Evolutionary conservation across 2,888 invertebrate species (phyloP).

Genomic region (Xylocampa areola): DNA sequence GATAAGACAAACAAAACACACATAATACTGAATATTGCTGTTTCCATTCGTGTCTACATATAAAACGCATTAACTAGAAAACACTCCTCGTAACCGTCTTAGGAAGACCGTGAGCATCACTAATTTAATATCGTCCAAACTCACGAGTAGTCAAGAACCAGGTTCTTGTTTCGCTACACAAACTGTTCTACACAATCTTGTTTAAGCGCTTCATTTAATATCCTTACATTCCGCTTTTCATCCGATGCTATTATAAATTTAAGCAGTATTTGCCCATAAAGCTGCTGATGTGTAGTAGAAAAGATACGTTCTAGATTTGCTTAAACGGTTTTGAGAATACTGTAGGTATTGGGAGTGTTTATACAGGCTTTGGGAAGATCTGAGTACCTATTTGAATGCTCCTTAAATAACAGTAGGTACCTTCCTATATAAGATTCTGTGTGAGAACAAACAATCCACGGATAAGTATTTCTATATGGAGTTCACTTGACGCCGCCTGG

Average conservation of each 20-base stretch:
- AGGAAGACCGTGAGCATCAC: conserved; percentile 59
- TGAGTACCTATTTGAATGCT: conserved; percentile 18
- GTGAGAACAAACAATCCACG: conserved; percentile 42
- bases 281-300: conserved; percentile 8
- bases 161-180: conserved; percentile 67
- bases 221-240: conserved; percentile 33
- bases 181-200: conserved; percentile 64
- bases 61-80: conserved; percentile 47
- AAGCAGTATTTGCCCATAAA: neutral
- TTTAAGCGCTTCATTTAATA: conserved; percentile 62
- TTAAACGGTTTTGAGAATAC: conserved; percentile 35
- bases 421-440: conserved; percentile 20
- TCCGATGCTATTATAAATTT: conserved; percentile 33
- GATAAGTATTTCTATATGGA: conserved; percentile 39
- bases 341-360: conserved; percentile 37
- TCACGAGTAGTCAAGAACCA: conserved; percentile 50
- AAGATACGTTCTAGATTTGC: conserved; percentile 11
- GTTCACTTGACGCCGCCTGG: conserved; percentile 41
- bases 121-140: conserved; percentile 74
- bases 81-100: conserved; percentile 47
- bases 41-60: conserved; percentile 45
- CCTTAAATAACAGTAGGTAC: conserved; percentile 22
- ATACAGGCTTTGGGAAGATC: conserved; percentile 18
- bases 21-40: conserved; percentile 31
- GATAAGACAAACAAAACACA: conserved; percentile 43